Evolutionary conservation across 2,113 vertebrate genomes (phyloP).

Genomic region (Oreotrochilus melanogaster): DNA sequence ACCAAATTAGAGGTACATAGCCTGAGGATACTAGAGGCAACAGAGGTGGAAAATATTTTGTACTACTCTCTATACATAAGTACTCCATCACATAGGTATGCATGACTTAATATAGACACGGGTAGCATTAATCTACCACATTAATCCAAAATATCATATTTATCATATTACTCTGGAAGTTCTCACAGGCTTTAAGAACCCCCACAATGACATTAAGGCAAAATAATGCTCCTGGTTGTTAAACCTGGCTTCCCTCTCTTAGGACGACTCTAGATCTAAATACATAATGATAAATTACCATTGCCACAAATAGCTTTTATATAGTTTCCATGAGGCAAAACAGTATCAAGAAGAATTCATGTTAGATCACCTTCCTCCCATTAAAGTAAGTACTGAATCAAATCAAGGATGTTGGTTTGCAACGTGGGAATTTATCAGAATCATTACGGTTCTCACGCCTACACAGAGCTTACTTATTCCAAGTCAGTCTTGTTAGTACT

Average conservation of each 20-base stretch:
- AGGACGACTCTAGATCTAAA: neutral
- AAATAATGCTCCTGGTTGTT: neutral
- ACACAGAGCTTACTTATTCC: slow-evolving; percentile 2
- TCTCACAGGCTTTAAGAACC: neutral
- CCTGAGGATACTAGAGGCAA: neutral
- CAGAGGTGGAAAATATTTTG: neutral
- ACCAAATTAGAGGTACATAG: neutral
- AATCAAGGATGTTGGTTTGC: neutral
- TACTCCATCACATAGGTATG: neutral
- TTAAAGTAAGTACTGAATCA: neutral
- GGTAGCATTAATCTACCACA: neutral
- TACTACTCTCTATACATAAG: neutral
- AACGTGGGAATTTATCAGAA: slow-evolving; percentile 62
- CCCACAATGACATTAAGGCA: neutral
- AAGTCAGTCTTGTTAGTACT: slow-evolving; percentile 41
- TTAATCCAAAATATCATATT: neutral
- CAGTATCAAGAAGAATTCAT: neutral
- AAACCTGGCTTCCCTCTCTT: neutral
- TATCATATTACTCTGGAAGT: neutral
- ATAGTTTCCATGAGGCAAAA: neutral
- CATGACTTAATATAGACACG: neutral
- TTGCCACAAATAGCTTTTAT: neutral
- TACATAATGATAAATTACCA: neutral
- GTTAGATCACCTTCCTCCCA: neutral
- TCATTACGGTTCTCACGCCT: slow-evolving; percentile 42